Evolutionary conservation across 2,888 invertebrate species (phyloP).

Genomic region (Phalera bucephala): DNA sequence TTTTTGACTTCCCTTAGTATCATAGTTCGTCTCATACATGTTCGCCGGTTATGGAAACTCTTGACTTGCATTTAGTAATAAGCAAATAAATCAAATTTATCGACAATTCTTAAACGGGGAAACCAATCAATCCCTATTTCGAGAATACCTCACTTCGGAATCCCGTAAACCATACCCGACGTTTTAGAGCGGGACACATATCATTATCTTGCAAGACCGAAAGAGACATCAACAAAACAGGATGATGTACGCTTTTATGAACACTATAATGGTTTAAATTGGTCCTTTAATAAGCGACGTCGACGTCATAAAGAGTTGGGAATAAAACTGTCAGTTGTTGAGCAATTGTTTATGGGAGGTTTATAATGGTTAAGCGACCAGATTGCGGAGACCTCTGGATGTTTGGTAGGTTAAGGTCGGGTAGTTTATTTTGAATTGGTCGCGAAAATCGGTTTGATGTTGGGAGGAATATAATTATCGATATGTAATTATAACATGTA

Average conservation of each 20-base stretch:
- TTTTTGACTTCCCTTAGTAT: no score
- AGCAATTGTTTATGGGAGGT: slow-evolving; percentile 2
- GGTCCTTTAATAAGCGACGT: slow-evolving; percentile 73
- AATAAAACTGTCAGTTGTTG: slow-evolving; percentile 55
- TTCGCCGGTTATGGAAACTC: no score
- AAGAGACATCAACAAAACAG: slow-evolving; percentile 63
- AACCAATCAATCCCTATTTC: slow-evolving; percentile 49
- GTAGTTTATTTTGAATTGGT: no score
- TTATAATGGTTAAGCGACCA: slow-evolving; percentile 3
- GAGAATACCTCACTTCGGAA: slow-evolving; percentile 72
- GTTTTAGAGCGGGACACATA: slow-evolving; percentile 45
- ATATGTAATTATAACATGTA: no score
- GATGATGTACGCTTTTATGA: slow-evolving; percentile 79
- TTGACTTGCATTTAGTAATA: no score
- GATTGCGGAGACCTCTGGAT: not conserved
- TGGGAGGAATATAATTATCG: no score
- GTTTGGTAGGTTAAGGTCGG: no score
- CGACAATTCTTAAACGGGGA: no score
- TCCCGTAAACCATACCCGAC: slow-evolving; percentile 72
- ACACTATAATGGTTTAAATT: slow-evolving; percentile 80
- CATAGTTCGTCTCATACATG: no score
- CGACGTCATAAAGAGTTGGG: slow-evolving; percentile 66
- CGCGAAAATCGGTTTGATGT: no score
- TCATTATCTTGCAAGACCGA: slow-evolving; percentile 20
- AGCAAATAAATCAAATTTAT: no score